These are phyloP conservation scores for Labeo rohita DNA, from an alignment of 2,113 vertebrate genomes.

Conservation along the genomic window DNA sequence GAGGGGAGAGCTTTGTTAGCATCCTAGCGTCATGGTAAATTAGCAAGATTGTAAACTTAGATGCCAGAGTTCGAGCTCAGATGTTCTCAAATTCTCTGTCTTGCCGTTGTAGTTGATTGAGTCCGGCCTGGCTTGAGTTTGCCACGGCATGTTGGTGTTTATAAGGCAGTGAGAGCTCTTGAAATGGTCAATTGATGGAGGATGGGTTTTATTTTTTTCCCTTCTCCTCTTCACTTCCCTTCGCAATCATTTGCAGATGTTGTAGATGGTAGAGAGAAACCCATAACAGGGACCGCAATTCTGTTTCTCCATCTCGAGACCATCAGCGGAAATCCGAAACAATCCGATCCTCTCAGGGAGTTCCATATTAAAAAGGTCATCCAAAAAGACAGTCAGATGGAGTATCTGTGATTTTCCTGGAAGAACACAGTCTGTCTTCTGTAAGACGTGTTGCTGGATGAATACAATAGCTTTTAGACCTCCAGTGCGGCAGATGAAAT, in stretches of 20 bases:
- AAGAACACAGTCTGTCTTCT: background rate
- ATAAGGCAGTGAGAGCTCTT: constrained; percentile 58
- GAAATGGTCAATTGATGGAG: constrained; percentile 65
- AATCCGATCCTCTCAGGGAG: constrained; percentile 46
- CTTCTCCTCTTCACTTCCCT: constrained; percentile 62
- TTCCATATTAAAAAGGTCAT: constrained; percentile 40
- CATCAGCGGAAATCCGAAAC: constrained; percentile 57
- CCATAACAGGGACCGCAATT: constrained; percentile 57
- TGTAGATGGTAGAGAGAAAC: constrained; percentile 59
- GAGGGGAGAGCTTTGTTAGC: constrained; percentile 7
- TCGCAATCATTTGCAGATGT: constrained; percentile 72
- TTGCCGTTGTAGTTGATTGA: constrained; percentile 25
- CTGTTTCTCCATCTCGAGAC: constrained; percentile 39
- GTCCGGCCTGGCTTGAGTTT: constrained; percentile 40
- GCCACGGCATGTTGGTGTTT: constrained; percentile 57
- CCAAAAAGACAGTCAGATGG: constrained; percentile 47
- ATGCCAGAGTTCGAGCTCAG: background rate
- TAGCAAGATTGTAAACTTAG: constrained; percentile 23
- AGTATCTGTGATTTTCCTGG: constrained; percentile 32
- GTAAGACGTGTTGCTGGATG: constrained; percentile 19
- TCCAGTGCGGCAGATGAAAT: background rate
- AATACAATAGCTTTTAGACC: constrained; percentile 26
- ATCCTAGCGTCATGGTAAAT: constrained; percentile 29
- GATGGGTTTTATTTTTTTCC: constrained; percentile 62
- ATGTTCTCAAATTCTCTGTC: constrained; percentile 38